A percentile compares a stretch with the other conserved stretches of the same genome.
phyloP scores from a whole-genome alignment of 2,888 invertebrate genomes.

The Epirrita christyi region DNA sequence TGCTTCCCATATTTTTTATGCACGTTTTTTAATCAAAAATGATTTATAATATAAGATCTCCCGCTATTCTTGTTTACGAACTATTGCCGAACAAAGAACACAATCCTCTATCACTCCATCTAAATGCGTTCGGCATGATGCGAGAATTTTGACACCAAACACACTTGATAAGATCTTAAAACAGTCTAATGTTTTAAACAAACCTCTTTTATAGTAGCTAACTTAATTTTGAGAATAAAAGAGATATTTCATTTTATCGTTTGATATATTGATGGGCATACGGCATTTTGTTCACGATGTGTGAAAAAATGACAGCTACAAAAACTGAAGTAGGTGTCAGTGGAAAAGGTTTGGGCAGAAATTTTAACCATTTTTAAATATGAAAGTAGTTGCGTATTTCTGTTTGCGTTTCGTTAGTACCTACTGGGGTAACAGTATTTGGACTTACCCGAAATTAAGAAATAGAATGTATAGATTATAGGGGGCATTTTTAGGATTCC shows the following conservation, averaged over 20 bases:
- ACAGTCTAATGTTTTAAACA: constrained; percentile 83
- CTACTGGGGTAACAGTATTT: too few species aligned
- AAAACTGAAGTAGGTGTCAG: constrained; percentile 1
- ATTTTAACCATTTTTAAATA: background rate
- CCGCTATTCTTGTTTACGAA: constrained; percentile 83
- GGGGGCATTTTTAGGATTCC: background rate
- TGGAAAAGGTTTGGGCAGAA: background rate
- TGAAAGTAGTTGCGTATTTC: background rate
- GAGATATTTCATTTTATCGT: constrained; percentile 64
- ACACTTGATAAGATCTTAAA: constrained; percentile 78
- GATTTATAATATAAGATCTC: constrained; percentile 79
- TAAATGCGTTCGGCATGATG: constrained; percentile 82
- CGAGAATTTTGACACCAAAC: constrained; percentile 84
- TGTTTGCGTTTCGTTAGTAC: too few species aligned
- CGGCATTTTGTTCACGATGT: background rate
- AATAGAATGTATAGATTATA: too few species aligned
- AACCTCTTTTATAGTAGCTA: constrained; percentile 74
- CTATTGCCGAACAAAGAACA: constrained; percentile 71
- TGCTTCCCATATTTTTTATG: constrained; percentile 28
- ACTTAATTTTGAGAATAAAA: constrained; percentile 82
- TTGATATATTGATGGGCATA: constrained; percentile 63
- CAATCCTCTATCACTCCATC: constrained; percentile 69
- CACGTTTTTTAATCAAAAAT: constrained; percentile 48
- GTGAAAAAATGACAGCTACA: constrained; percentile 18
- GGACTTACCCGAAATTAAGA: too few species aligned